Evolutionary conservation across 1,140 invertebrate genomes (phyloP), one percentile per base, ranked within the genome.

Genomic region (Bombus waltoni): DNA sequence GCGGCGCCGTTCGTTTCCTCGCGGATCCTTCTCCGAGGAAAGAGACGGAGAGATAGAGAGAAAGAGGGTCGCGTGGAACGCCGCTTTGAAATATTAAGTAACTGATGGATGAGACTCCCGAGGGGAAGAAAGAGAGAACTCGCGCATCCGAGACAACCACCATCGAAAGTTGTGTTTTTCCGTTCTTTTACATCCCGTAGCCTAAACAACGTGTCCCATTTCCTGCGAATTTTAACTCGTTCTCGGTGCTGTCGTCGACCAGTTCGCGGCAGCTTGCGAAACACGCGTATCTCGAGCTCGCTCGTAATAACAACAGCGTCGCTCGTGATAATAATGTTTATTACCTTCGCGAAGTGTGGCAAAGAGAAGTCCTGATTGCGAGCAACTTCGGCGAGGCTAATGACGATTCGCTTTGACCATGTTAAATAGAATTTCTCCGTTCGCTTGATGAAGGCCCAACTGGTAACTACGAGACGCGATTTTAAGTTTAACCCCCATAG

Each of bases 71-170:
- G 85, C 77, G 88, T 88, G 88, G 82, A 89, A 87, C 84, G 89
- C 83, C 91, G 89, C 92, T 94, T 94, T 94, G 93, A 94, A 94
- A 94, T 94, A 94, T 94, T 95, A 93, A 94, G 94, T 94, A 93
- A 94, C 94, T 94, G 94, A 95, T 95, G 94, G 94, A 95, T 94
- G 94, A 93, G 93, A 85, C 92, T 94, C 92, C 91, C 90, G 87
- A 90, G 93, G 91, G 83, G 88, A 80, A 88, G 88, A 81, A 85
- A 85, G 85, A 87, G 81, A 78, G 32, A 22, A 62, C 74, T 70
- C 62, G 75, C 32, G 71, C 72, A n/a, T 1, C n/a, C 66, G 28
- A 42, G 40, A 78, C 85, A 57, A 66, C 82, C 40, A 68, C 47
- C 59, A 38, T 40, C 57, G 53, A 62, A 75, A 42, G 70, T 47